Evolutionary conservation across 1,140 invertebrate genomes (phyloP).

Genomic region (Homalodisca vitripennis): DNA sequence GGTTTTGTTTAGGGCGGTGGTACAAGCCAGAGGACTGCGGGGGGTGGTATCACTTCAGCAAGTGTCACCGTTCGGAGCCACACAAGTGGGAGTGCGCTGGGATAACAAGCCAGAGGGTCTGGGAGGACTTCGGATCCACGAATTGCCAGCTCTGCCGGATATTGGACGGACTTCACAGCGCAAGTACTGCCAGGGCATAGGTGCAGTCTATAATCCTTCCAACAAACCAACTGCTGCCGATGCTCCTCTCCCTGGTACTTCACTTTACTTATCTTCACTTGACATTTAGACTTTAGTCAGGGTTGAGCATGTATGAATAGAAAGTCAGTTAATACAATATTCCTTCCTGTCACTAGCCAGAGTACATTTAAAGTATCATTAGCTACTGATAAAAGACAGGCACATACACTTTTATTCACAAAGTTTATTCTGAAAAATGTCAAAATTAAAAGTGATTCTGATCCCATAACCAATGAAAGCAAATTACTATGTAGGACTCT

Average conservation of each 20-base stretch:
- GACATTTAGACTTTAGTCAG: not conserved
- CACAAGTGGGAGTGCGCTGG: slow-evolving; percentile 56
- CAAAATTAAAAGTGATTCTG: not conserved
- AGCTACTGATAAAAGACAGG: too few relatives aligned
- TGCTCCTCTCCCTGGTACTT: slow-evolving; percentile 36
- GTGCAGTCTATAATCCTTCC: slow-evolving; percentile 67
- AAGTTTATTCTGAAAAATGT: not conserved
- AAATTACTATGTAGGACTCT: too few relatives aligned
- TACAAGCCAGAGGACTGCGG: slow-evolving; percentile 77
- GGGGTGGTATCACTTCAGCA: slow-evolving; percentile 80
- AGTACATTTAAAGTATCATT: not conserved
- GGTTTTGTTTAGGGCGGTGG: slow-evolving; percentile 63
- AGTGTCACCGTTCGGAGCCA: slow-evolving; percentile 80
- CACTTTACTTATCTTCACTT: too few relatives aligned
- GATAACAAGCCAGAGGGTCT: slow-evolving; percentile 47
- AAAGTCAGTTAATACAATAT: too few relatives aligned
- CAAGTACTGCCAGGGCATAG: slow-evolving; percentile 54
- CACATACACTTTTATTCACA: not conserved
- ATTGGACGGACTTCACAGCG: slow-evolving; percentile 26
- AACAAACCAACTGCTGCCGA: slow-evolving; percentile 44
- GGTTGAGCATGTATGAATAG: too few relatives aligned
- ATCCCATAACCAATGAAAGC: too few relatives aligned
- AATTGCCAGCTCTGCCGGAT: slow-evolving; percentile 54
- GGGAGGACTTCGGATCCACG: slow-evolving; percentile 65
- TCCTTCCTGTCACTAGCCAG: not conserved